phyloP scores from a whole-genome alignment of 2,113 vertebrate species.

The Oophaga pumilio region DNA sequence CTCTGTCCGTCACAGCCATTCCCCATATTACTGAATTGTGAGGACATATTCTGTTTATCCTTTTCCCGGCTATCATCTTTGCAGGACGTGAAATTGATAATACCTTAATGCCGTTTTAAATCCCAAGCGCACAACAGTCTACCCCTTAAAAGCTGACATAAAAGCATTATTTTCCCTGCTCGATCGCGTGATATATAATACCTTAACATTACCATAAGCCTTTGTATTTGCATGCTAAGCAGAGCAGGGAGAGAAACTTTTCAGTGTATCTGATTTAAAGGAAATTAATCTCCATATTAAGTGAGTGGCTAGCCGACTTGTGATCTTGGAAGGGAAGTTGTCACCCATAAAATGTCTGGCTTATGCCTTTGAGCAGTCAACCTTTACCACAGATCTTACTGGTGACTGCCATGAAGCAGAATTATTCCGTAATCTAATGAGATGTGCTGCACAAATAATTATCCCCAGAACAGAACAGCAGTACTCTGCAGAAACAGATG shows the following conservation, averaged over 20 bases:
- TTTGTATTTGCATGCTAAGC: constrained; percentile 55
- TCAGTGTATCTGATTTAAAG: constrained; percentile 55
- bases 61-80: constrained; percentile 8
- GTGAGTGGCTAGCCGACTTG: constrained; percentile 52
- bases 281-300: constrained; percentile 59
- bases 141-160: constrained; percentile 57
- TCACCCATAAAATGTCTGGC: constrained; percentile 12
- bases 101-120: constrained; percentile 50
- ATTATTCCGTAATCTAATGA: constrained; percentile 58
- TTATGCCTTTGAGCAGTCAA: constrained; percentile 58
- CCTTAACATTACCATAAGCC: constrained; percentile 56
- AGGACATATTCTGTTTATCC: constrained; percentile 18
- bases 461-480: constrained; percentile 55
- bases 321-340: constrained; percentile 48
- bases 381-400: constrained; percentile 56
- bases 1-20: constrained; percentile 4
- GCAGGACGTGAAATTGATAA: constrained; percentile 38
- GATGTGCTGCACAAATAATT: constrained; percentile 57
- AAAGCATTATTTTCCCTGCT: constrained; percentile 62
- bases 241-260: constrained; percentile 34
- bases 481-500: constrained; percentile 54
- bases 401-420: constrained; percentile 54
- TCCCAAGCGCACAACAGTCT: constrained; percentile 60
- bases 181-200: constrained; percentile 38
- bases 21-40: constrained; percentile 12